Base-by-base conservation (phyloP, 2,113 vertebrate species). In the Melanostigma gelatinosum region DNA sequence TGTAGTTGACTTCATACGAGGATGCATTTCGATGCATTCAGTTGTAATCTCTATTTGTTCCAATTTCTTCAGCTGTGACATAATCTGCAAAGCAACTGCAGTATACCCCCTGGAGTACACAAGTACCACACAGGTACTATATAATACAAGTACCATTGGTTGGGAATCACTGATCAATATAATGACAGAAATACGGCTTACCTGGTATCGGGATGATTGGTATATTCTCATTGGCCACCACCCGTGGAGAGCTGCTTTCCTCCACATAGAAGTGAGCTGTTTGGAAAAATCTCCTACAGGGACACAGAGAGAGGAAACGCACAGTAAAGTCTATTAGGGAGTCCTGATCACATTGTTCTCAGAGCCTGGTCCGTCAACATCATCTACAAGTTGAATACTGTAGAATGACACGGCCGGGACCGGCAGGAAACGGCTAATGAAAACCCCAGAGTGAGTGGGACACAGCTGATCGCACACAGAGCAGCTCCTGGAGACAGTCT, bases 221-320 rank as follows among this genome's bases (percentile, higher is more conserved):
- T 84, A 98, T 97, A 91, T 94, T 98, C 88, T 99, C 97, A 94
- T 98, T 98, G 94, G 96, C 96, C 90, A 99, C 97, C 92, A 99
- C 98, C 76, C 97, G 95, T 24, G 97, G 97, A 42, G 98, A 99
- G 86, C 91, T 98, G 95, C 97, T 98, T 90, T 99, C 98, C 89
- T 99, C 98, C 91, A 99, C 96, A 84, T 98, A 99, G 94, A 99
- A 98, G 94, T 99, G 98, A 89, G 98, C 97, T 22, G 97, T 98
- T 93, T 99, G 98, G 89, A 99, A 99, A 95, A 98, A 99, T 91
- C 98, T 99, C 96, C 98, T 99, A 64, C 75, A 84, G 90, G 72
- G 75, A 91, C 67, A 92, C 61, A 89, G 27, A 74, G 46, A 85
- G 42, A 61, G 85, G 79, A 71, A 61, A 24, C 24, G 24, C 82